A percentile compares a stretch with the other conserved stretches of the same genome.
Conservation (phyloP, 2,113 vertebrate genomes). For the Phyllostomus discolor region DNA sequence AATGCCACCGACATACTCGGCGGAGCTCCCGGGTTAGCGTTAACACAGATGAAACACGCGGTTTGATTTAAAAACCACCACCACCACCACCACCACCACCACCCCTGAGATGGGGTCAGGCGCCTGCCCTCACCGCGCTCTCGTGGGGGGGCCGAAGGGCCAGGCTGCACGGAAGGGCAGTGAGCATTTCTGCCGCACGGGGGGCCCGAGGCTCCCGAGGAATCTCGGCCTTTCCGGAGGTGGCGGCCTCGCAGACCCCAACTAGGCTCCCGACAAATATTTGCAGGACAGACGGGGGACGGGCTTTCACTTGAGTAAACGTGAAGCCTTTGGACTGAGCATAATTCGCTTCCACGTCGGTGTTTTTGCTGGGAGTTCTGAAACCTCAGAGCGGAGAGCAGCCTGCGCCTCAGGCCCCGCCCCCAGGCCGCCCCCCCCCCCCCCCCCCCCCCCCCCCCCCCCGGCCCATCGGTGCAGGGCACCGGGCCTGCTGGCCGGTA, state of each 20-base stretch:
- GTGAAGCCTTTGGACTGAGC: background rate
- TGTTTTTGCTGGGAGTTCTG: background rate
- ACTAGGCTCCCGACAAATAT: background rate
- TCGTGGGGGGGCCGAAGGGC: accelerated
- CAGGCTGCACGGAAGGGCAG: too few species aligned
- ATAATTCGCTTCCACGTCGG: background rate
- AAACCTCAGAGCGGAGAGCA: background rate
- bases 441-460: background rate
- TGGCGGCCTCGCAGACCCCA: too few species aligned
- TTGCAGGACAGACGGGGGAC: background rate
- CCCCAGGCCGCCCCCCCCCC: background rate
- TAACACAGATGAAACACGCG: background rate
- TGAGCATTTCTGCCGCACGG: accelerated
- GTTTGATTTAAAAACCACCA: background rate
- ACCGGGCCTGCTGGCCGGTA: background rate
- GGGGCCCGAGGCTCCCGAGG: background rate
- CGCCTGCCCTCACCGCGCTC: accelerated
- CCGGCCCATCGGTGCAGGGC: too few species aligned
- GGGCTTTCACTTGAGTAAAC: background rate
- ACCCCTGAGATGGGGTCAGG: background rate
- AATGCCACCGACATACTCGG: too few species aligned
- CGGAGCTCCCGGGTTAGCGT: background rate
- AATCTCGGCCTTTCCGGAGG: background rate
- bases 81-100: too few species aligned
- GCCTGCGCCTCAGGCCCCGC: background rate